Base-by-base conservation (phyloP, 2,113 vertebrate genomes). In the Tympanuchus pallidicinctus region DNA sequence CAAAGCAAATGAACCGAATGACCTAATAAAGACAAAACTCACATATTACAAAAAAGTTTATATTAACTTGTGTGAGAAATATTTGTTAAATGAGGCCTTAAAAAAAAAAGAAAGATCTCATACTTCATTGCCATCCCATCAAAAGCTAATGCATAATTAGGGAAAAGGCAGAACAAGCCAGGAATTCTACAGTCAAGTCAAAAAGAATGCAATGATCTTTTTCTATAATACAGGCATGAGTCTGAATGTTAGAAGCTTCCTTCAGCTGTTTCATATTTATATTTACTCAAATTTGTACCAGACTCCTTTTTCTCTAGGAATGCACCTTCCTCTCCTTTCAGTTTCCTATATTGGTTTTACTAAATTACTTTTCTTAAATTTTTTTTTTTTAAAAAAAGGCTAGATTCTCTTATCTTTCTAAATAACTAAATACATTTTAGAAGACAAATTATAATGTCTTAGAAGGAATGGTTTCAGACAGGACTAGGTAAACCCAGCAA, bases 71-170 rank as follows among this genome's bases (percentile, higher is more conserved):
- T 32, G 82, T 52, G 32, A 28, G 17, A 93, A 91, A 73, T 47
- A 89, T 54, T 85, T 73, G 60, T 73, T 88, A 89, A 95, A 91
- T 57, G 82, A 75, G n/a, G 67, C 30, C 52, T 72, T 61, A 13
- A 50, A 72, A 57, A 48, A 48, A 48, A n/a, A 27, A 25, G 11
- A 80, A 3, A 80, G 8, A 52, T 40, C 32, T 52, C 65, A 79
- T 63, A 82, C 25, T 88, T 81, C 77, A 81, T 30, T 89, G 40
- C 54, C 50, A 59, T 54, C 81, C 59, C 52, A 86, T 73, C 59
- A 87, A 90, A 88, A 83, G 30, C 61, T 90, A 61, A 74, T 43
- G 52, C 25, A 78, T 74, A 86, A 74, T 75, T 27, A 78, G 32
- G 57, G 24, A 42, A 57, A 82, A 83, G 40, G n/a, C 65, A 84